Percentiles rank a stretch among this genome's conserved stretches.
Evolutionary conservation across 2,797 vertebrate genomes (phyloP).

Genomic region (Echiichthys vipera): DNA sequence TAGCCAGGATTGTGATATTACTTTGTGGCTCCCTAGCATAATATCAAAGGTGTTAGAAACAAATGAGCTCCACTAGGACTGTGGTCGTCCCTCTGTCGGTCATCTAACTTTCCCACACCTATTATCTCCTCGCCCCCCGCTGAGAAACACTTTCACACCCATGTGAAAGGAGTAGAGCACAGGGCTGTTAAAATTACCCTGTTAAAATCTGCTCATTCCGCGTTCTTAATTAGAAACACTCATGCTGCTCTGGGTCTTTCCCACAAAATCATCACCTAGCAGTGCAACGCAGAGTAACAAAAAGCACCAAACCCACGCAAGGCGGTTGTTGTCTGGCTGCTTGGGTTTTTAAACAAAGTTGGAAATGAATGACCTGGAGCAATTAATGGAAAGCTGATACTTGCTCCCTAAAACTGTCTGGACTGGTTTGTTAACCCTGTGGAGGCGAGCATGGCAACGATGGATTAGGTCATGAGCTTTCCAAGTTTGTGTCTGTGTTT

Average conservation of each 20-base stretch:
- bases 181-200: constrained; percentile 60
- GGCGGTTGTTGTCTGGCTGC: constrained; percentile 26
- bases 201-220: constrained; percentile 78
- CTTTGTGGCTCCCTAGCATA: not conserved
- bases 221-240: constrained; percentile 74
- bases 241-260: constrained; percentile 31
- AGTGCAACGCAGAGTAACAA: not conserved
- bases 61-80: constrained; percentile 44
- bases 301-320: constrained; percentile 15
- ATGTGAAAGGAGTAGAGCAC: constrained; percentile 60
- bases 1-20: not conserved
- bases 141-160: constrained; percentile 76
- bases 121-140: constrained; percentile 61
- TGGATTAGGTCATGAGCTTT: constrained; percentile 31
- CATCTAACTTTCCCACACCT: constrained; percentile 57
- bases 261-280: constrained; percentile 56
- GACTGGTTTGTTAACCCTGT: constrained; percentile 57
- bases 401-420: constrained; percentile 51
- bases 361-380: constrained; percentile 46
- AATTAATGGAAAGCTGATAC: constrained; percentile 62
- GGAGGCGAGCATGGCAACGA: constrained; percentile 46
- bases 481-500: constrained; percentile 15
- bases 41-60: constrained; percentile 34
- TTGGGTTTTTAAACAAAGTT: constrained; percentile 57
- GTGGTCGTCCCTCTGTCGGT: constrained; percentile 1